These are phyloP conservation scores for Zonitis immaculata DNA, from an alignment of 2,888 invertebrate species.

Conservation along the genomic window DNA sequence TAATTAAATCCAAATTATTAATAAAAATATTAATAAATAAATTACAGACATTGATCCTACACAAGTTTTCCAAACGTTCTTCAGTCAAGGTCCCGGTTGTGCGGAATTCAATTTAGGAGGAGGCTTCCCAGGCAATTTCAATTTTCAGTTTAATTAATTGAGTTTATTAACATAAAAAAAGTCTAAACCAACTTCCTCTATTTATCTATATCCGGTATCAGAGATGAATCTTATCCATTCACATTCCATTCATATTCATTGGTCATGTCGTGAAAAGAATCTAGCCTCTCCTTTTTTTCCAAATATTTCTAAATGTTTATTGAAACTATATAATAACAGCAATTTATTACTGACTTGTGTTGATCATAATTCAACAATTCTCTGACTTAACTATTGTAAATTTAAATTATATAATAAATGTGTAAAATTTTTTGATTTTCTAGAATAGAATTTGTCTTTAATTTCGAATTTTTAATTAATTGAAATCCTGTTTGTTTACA, in stretches of 20 bases:
- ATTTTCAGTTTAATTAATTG: constrained; percentile 70
- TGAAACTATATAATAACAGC: neutral
- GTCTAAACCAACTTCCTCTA: too few species aligned
- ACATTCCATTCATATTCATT: constrained; percentile 9
- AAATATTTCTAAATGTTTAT: neutral
- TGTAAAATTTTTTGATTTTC: neutral
- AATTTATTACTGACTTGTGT: neutral
- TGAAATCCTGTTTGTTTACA: too few species aligned
- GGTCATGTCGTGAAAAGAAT: too few species aligned
- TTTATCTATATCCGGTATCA: too few species aligned
- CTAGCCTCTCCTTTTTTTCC: too few species aligned
- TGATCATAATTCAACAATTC: neutral
- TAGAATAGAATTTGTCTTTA: neutral
- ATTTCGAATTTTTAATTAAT: too few species aligned
- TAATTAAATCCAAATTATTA: too few species aligned
- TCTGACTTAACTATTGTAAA: neutral
- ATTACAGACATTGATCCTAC: constrained; percentile 73
- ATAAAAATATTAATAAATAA: neutral
- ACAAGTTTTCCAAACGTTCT: constrained; percentile 82
- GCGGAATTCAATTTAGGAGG: constrained; percentile 54
- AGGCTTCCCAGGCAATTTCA: constrained; percentile 59
- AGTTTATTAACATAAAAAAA: neutral
- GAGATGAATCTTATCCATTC: neutral
- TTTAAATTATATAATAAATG: neutral
- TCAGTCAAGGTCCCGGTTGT: constrained; percentile 56